Percentiles rank a stretch among this genome's conserved stretches.
Evolutionary conservation across 2,113 vertebrate genomes (phyloP).

Genomic region (Ginglymostoma cirratum): DNA sequence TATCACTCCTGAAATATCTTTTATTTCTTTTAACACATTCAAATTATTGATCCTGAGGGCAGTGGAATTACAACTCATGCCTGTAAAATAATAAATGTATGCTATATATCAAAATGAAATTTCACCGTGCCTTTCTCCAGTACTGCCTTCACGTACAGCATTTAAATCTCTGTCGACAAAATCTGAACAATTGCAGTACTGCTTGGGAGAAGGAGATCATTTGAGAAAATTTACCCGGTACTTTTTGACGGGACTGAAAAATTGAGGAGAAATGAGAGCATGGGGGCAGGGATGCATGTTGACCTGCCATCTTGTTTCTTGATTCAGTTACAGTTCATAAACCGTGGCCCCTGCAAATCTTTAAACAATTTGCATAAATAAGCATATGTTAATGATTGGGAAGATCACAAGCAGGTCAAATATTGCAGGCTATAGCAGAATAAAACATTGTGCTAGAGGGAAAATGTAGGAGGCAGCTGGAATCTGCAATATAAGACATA

Average conservation of each 20-base stretch:
- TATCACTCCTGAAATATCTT: conserved; percentile 33
- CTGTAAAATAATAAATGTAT: conserved; percentile 35
- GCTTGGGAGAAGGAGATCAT: background rate
- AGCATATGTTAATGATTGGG: conserved; percentile 94
- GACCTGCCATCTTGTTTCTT: conserved; percentile 14
- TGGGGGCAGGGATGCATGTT: background rate
- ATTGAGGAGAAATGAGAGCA: background rate
- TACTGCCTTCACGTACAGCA: conserved; percentile 12
- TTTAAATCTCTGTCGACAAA: conserved; percentile 29
- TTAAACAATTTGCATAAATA: conserved; percentile 91
- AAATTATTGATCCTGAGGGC: conserved; percentile 38
- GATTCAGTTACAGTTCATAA: conserved; percentile 71
- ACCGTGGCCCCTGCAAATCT: conserved; percentile 69
- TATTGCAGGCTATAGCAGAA: conserved; percentile 78
- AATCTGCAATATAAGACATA: background rate
- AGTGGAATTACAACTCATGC: conserved; percentile 35
- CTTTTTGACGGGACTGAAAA: background rate
- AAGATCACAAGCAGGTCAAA: conserved; percentile 92
- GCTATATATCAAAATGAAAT: conserved; percentile 36
- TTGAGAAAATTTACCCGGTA: background rate
- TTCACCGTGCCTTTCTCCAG: background rate
- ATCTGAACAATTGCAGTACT: conserved; percentile 9
- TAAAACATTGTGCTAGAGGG: conserved; percentile 81
- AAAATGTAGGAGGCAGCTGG: conserved; percentile 68
- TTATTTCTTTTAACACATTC: conserved; percentile 37